Base-by-base conservation (phyloP, 2,797 vertebrate species). In the Microctenopoma stevenorrisi region DNA sequence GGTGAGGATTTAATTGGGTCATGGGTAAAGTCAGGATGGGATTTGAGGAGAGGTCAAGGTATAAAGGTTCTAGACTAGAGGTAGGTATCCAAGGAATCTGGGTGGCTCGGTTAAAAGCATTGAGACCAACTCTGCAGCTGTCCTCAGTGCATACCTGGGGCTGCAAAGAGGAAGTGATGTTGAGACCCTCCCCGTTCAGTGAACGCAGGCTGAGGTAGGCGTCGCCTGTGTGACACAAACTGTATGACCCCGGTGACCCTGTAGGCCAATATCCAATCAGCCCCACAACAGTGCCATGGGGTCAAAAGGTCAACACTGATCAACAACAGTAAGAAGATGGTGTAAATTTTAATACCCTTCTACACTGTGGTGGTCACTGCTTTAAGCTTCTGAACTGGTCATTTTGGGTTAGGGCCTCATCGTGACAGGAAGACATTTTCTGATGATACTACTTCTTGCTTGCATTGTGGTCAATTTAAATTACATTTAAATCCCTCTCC, bases 201-300 rank as follows among this genome's bases (percentile, higher is more conserved):
- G 92, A 92, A 81, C 78, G 94, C 86, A 96, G 86, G 76, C 92
- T 88, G 69, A 95, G 88, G 88, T 94, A 95, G 11, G 91, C 42
- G 46, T 95, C 95, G 80, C 94, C 90, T 58, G 94, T 84, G 82
- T 93, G 92, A 83, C 94, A 93, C 92, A 96, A 93, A 73, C 91
- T 94, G 88, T 93, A 95, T 82, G 95, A 95, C 87, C 92, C 92
- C 60, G 93, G 92, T 64, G 94, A 94, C 89, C 93, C 95, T 95
- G 93, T 53, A 81, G 87, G 87, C 87, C 86, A 78, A 82, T 86
- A 87, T 83, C 83, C 82, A 76, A 82, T 90, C 84, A 91, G 86
- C 75, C 74, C 72, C 47, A 80, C 60, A 76, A 77, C 28, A 60
- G 57, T 64, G 76, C 61, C 64, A 50, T 33, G 51, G 69, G 76